Percentiles rank a stretch among this genome's conserved stretches.
Evolutionary conservation across 2,888 invertebrate species (phyloP).

Genomic region (Agriotes lineatus): DNA sequence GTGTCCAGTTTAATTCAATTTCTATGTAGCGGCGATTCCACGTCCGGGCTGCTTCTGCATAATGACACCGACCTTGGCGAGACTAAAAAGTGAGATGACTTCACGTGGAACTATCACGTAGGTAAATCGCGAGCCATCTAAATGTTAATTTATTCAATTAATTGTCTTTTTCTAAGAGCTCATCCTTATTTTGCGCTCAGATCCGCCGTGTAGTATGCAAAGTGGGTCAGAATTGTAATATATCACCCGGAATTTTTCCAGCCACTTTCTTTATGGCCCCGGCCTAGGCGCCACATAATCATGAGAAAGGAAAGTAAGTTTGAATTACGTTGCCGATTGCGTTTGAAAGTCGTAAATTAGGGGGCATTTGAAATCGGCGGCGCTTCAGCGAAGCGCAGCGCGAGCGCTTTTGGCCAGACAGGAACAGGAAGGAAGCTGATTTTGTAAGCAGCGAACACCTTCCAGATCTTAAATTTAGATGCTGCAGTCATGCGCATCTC

Average conservation of each 20-base stretch:
- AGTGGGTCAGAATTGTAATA: slow-evolving; percentile 27
- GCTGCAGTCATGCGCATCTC: too few species aligned
- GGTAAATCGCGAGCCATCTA: slow-evolving; percentile 33
- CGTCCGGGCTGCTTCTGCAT: slow-evolving; percentile 15
- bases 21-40: slow-evolving; percentile 1
- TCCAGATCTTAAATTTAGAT: too few species aligned
- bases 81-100: slow-evolving; percentile 27
- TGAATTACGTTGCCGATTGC: slow-evolving; percentile 7
- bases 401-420: background rate
- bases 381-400: background rate
- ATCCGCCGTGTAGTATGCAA: slow-evolving; percentile 30
- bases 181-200: slow-evolving; percentile 23
- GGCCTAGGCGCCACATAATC: slow-evolving; percentile 22
- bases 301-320: slow-evolving; percentile 25
- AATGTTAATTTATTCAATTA: slow-evolving; percentile 40
- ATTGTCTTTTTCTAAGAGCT: slow-evolving; percentile 25
- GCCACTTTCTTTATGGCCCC: slow-evolving; percentile 18
- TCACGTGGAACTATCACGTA: slow-evolving; percentile 29
- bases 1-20: slow-evolving; percentile 20
- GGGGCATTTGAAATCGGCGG: background rate
- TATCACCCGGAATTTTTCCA: slow-evolving; percentile 14
- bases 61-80: slow-evolving; percentile 20
- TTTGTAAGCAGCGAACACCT: too few species aligned
- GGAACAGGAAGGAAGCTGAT: slow-evolving; percentile 9
- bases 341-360: slow-evolving; percentile 3